Percentiles rank a stretch among this genome's conserved stretches.
phyloP scores from a whole-genome alignment of 2,888 invertebrate genomes.

The Cyclophora punctaria region DNA sequence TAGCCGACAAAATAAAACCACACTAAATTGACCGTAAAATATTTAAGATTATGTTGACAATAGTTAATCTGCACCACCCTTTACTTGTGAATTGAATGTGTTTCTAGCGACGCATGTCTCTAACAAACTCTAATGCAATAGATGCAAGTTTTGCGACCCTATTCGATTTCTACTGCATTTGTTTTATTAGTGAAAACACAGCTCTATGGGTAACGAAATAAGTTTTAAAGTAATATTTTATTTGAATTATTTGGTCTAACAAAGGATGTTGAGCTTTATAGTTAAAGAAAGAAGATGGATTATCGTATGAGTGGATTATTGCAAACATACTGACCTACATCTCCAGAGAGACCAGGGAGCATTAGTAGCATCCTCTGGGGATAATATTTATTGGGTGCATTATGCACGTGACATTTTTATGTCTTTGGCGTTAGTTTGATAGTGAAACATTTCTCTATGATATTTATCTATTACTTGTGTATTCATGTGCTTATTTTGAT shows the following conservation, averaged over 20 bases:
- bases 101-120: conserved; percentile 54
- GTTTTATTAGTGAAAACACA: conserved; percentile 1
- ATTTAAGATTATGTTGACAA: conserved; percentile 67
- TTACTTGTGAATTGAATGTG: conserved; percentile 60
- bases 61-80: conserved; percentile 55
- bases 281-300: conserved; percentile 25
- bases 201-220: background rate
- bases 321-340: conserved; percentile 68
- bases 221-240: conserved; percentile 1
- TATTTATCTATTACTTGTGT: conserved; percentile 3
- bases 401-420: conserved; percentile 73
- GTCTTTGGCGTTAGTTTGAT: conserved; percentile 61
- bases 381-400: conserved; percentile 71
- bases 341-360: conserved; percentile 61
- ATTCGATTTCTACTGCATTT: conserved; percentile 16
- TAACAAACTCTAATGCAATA: conserved; percentile 52
- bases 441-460: conserved; percentile 37
- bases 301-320: conserved; percentile 28
- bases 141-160: conserved; percentile 46
- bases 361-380: conserved; percentile 61
- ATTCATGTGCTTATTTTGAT: no score
- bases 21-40: conserved; percentile 58
- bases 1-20: conserved; percentile 40
- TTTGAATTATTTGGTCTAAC: background rate
- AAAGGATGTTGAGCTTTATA: conserved; percentile 34